Base-by-base conservation (phyloP, 1,140 invertebrate species). In the Sminthurides bifidus region DNA sequence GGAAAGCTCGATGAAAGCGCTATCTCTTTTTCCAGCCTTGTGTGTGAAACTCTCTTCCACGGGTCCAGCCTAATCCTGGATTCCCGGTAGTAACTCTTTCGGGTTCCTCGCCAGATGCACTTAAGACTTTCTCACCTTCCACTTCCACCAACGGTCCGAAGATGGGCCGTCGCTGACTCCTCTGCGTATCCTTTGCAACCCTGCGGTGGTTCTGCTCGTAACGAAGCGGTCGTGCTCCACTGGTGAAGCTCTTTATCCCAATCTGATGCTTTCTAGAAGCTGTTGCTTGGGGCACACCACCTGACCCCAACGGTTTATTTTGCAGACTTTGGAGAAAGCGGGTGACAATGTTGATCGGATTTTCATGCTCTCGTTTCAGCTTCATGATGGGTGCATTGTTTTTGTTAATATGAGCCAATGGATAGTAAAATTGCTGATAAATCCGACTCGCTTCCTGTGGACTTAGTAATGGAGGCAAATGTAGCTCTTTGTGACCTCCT, bases 21-120 rank as follows among this genome's bases (percentile, higher is more conserved):
- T n/a, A n/a, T n/a, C n/a, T n/a, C 17, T 33, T 49, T 33, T 33
- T 49, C 46, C 46, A 49, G 5, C 46, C 46, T 35, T 49, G 46
- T 21, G 46, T 49, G 19, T 49, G 46, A 35, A 49, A 49, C 17
- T 49, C 35, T 35, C 46, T 5, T 17, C 46, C 46, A 23, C 46
- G 3, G 5, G 3, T 33, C 31, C 46, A 5, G 35, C 10, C 14
- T 31, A 27, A 35, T 33, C 31, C 19, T 6, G 5, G 8, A 46
- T 17, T 29, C 23, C 44, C n/a, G n/a, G n/a, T n/a, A n/a, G n/a
- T n/a, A n/a, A n/a, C n/a, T n/a, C n/a, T n/a, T n/a, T n/a, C n/a
- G n/a, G n/a, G n/a, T n/a, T n/a, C n/a, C n/a, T n/a, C n/a, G n/a
- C n/a, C n/a, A n/a, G n/a, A n/a, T n/a, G n/a, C n/a, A n/a, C n/a